Conservation (phyloP, 2,888 invertebrate genomes). For the Tetropium fuscum region DNA sequence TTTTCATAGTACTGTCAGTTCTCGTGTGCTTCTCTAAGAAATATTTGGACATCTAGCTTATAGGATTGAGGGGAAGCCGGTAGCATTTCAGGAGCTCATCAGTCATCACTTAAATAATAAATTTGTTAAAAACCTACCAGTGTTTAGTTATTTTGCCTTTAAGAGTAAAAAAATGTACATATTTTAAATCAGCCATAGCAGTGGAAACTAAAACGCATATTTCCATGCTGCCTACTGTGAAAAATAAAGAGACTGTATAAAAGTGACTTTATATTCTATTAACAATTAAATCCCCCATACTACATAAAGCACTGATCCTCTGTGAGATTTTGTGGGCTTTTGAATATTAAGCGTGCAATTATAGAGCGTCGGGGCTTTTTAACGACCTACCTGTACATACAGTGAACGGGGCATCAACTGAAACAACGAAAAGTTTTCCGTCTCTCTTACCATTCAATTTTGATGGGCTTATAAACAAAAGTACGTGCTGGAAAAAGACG, state of each 20-base stretch:
- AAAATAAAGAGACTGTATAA: constrained; percentile 42
- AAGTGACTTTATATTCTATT: constrained; percentile 50
- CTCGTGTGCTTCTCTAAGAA: no score
- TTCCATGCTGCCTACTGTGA: constrained; percentile 26
- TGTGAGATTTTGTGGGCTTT: constrained; percentile 45
- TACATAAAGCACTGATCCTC: constrained; percentile 43
- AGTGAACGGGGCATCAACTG: constrained; percentile 14
- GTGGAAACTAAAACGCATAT: background rate
- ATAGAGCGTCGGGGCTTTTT: constrained; percentile 36
- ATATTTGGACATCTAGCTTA: no score
- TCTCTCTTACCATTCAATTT: constrained; percentile 17
- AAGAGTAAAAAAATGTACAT: no score
- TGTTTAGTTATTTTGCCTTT: no score
- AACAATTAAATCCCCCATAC: constrained; percentile 45
- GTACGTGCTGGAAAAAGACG: constrained; percentile 14
- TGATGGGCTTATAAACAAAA: constrained; percentile 16
- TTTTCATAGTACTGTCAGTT: no score
- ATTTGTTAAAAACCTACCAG: no score
- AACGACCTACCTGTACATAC: constrained; percentile 38
- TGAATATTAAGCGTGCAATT: constrained; percentile 48
- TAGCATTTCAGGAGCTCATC: no score
- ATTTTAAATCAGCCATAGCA: no score
- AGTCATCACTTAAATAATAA: no score
- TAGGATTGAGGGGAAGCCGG: no score
- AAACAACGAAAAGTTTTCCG: constrained; percentile 11